A percentile compares a stretch with the other conserved stretches of the same genome.
These are phyloP conservation scores for Hydrolagus affinis DNA, from an alignment of 2,113 vertebrate genomes.

Conservation along the genomic window DNA sequence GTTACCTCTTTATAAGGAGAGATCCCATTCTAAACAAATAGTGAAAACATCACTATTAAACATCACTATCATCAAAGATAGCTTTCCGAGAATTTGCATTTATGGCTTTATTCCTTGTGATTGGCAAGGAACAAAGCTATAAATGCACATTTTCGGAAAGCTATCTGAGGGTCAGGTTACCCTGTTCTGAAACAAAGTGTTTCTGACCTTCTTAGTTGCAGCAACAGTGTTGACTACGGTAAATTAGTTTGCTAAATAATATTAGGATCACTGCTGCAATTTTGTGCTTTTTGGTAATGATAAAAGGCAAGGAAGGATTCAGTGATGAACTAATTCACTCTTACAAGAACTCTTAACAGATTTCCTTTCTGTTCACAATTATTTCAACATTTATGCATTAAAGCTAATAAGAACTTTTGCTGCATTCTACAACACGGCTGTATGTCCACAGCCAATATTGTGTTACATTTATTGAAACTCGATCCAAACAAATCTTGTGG, in stretches of 20 bases:
- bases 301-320: not conserved
- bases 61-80: too few relatives aligned
- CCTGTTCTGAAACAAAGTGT: not conserved
- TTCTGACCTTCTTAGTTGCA: not conserved
- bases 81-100: too few relatives aligned
- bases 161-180: not conserved
- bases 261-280: not conserved
- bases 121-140: too few relatives aligned
- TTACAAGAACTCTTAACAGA: not conserved
- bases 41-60: too few relatives aligned
- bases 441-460: slow-evolving; percentile 4
- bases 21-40: too few relatives aligned
- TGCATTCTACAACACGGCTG: not conserved
- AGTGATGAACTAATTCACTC: not conserved
- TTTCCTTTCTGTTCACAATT: slow-evolving; percentile 1
- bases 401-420: slow-evolving; percentile 18
- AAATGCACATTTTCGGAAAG: too few relatives aligned
- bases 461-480: slow-evolving; percentile 87
- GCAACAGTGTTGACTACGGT: not conserved
- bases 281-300: not conserved
- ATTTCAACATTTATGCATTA: slow-evolving; percentile 16
- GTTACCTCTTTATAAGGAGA: too few relatives aligned
- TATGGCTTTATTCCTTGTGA: too few relatives aligned
- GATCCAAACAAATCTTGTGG: slow-evolving; percentile 30
- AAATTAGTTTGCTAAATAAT: not conserved